Evolutionary conservation across 2,113 vertebrate genomes (phyloP), one percentile per base, ranked within the genome.

Genomic region (Hippocampus zosterae): DNA sequence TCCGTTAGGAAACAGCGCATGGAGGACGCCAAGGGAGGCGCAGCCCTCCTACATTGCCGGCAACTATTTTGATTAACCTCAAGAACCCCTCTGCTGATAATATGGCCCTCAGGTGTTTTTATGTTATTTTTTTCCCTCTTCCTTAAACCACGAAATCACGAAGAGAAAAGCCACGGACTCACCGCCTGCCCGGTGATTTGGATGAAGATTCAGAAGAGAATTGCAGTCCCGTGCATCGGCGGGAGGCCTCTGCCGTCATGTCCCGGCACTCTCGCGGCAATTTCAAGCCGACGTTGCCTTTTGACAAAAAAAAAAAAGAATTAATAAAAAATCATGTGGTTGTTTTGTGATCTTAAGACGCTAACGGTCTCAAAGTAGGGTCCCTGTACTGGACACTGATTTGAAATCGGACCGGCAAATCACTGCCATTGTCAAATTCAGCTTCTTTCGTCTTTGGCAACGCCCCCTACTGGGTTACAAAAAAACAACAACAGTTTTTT

Each of bases 1-100:
- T 71, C 71, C 75, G 79, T 65, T 67, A 27, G 81, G 75, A 82
- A 84, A 86, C 74, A 60, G 75, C 50, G 3, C 71, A 68, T 7
- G 23, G 59, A 69, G 55, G 46, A 25, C 70, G 75, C 64, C 57
- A 37, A 44, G 13, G 46, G 42, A 75, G 73, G 40, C 60, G 61
- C 19, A 12, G 57, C 66, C 73, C 46, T 53, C 76, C 82, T 75
- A 64, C 74, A 67, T 60, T 3, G 0, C 60, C 41, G 56, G 1
- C 56, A 80, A 81, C 84, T 83, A 80, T 72, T 76, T 66, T 78
- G 85, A 81, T 83, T 85, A 81, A 88, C 84, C 83, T 81, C 70
- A 57, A 66, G 72, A 74, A 69, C 73, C 68, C 67, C 67, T 2
- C 0, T 12, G 60, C 59, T 79, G 78, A 89, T 84, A 77, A 77